Evolutionary conservation across 2,113 vertebrate species (phyloP), one percentile per base, ranked within the genome.

Genomic region (Acrocephalus kingi): DNA sequence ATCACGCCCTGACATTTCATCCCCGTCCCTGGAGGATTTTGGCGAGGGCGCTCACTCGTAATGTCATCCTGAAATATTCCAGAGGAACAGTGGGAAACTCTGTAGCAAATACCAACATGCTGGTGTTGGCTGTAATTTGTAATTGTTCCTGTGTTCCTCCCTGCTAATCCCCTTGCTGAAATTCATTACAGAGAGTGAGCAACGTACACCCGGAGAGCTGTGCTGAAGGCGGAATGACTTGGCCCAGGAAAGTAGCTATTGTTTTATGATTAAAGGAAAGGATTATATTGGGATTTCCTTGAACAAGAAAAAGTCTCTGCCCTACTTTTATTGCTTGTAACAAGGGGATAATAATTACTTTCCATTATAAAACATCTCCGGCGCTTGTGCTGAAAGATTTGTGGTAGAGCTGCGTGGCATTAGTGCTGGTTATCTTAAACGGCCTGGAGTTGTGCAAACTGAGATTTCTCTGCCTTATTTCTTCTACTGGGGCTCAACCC

Each of bases 221-320:
- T 20, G 82, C 93, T 95, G 62, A 92, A 78, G 94, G 94, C 79
- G 0, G 76, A 93, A 46, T n/a, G 88, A 58, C 90, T 96, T 96
- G 92, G 93, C 90, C 1, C 1, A 77, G 93, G 90, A 83, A 95
- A 95, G 87, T 81, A 80, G 72, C 95, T 93, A 96, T 96, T 96
- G 93, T 96, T 93, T 92, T 86, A 72, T 87, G 93, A 92, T 94
- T 96, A 94, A 93, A 96, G 88, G 86, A 91, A 92, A 37, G 93
- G 96, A 93, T 95, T 96, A 93, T 89, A 90, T 84, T 90, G 94
- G 89, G 95, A 96, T 96, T 96, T 96, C 92, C 93, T 94, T 80
- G 90, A 91, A 92, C 88, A 81, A 86, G 92, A 68, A 86, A 86
- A 93, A 94, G 86, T 90, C 13, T 18, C 72, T 94, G 90, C 90